Base-by-base conservation (phyloP, 2,888 invertebrate genomes). In the Dysmachus trigonus region DNA sequence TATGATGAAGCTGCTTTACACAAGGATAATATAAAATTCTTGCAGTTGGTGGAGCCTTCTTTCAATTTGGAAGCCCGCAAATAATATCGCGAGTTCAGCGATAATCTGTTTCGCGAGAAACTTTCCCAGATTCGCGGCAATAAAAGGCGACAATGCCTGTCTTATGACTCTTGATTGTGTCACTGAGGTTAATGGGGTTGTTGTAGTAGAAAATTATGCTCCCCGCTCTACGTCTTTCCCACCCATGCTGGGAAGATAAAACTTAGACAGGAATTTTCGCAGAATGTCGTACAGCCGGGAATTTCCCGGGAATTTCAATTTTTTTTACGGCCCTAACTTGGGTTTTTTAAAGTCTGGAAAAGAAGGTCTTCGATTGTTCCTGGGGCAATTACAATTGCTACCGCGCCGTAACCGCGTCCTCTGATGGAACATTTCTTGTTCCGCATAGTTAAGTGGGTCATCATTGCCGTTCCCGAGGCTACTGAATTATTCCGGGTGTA, bases 391-490 rank as follows among this genome's bases (percentile, higher is more conserved):
- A 79, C 41, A 79, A 79, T 41, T 13, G 47, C 31, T 51, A 8
- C 79, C 51, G 15, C 31, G 7, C 31, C 79, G 35, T 15, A 30
- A 35, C 47, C 62, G 47, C 2, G n/a, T 35, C 35, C 18, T 33
- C 47, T 5, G 7, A 22, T 33, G 33, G 22, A 22, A 27, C 77
- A 62, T 10, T 71, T 41, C 53, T 15, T 30, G 30, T 33, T 27
- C 72, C 41, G 2, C 33, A 85, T 41, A 13, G 85, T 71, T 85
- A 79, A 85, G 62, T 79, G 79, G 85, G 85, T 85, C 85, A 85
- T 85, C 38, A 77, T 41, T 41, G 71, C 30, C n/a, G 31, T 27
- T 62, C 76, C 53, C 27, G 6, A 22, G 62, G 30, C 71, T 79
- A 38, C 77, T 85, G 62, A 85, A 85, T 85, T 41, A 85, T 85